These are phyloP conservation scores for Drosophila anceps DNA, from an alignment of 2,888 invertebrate genomes.

Conservation along the genomic window DNA sequence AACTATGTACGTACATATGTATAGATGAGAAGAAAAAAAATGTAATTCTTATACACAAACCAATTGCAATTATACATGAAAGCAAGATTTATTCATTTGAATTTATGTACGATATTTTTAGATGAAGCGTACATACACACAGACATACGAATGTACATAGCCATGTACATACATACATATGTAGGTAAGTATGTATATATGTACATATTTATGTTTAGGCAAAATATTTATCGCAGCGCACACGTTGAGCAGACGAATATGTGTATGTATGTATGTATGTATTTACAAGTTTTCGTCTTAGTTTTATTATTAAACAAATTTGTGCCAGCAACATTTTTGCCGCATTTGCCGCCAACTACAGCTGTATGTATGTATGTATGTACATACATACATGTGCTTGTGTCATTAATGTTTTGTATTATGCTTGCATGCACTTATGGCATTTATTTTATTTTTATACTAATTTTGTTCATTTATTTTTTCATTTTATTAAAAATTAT, in stretches of 20 bases:
- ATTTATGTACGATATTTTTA: constrained; percentile 37
- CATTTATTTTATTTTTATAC: too few relatives aligned
- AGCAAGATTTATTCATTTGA: constrained; percentile 25
- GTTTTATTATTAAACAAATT: constrained; percentile 20
- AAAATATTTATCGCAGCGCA: neutral
- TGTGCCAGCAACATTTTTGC: constrained; percentile 15
- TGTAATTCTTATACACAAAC: too few relatives aligned
- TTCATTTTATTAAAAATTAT: neutral
- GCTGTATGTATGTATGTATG: neutral
- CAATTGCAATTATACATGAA: constrained; percentile 23
- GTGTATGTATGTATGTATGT: neutral
- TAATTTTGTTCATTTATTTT: too few relatives aligned
- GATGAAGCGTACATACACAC: too few relatives aligned
- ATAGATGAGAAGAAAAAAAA: neutral
- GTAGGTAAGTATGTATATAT: neutral
- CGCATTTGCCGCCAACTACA: constrained; percentile 30
- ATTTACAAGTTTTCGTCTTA: constrained; percentile 14
- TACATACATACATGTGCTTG: constrained; percentile 1
- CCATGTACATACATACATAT: neutral
- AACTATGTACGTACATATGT: constrained; percentile 3
- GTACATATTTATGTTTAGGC: constrained; percentile 8
- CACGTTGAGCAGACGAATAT: constrained; percentile 1
- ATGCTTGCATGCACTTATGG: neutral
- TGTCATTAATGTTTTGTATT: constrained; percentile 13
- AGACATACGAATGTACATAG: constrained; percentile 1